Base-by-base conservation (phyloP, 2,888 invertebrate genomes). In the Pandemis heparana region DNA sequence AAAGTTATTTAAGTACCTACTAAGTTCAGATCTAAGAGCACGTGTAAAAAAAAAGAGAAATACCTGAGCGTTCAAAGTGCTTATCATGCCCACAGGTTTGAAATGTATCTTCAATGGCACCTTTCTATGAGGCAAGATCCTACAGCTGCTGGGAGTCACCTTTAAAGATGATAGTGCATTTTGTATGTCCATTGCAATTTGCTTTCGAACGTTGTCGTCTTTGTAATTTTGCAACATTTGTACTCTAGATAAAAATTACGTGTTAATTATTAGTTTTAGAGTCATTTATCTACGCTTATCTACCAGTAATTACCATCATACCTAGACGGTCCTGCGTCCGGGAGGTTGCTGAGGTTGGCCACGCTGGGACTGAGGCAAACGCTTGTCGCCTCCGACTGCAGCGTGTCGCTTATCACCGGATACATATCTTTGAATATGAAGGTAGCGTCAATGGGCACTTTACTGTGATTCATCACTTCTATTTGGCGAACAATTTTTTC, bases 391-490 rank as follows among this genome's bases (percentile, higher is more conserved):
- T 91, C 88, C 7, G 93, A 92, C 23, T 82, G 79, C 0, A 84
- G 83, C 1, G 83, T 85, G 53, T 91, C 92, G 68, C 89, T 89
- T 0, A 79, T 80, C 23, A 82, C 75, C 6, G 92, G 90, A 67
- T 95, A 91, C 82, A 92, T 92, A 32, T 95, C 92, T 75, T 90
- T 89, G 64, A 96, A 89, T 80, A 94, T 91, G 75, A 96, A 95
- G 64, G 82, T 86, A 0, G 95, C 92, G n/a, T 94, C 90, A n/a
- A 96, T 90, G 2, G 94, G 81, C 56, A 95, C 93, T 79, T 94
- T 91, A 72, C 95, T 95, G 72, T 95, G 92, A 79, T 96, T 96
- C 80, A 95, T 88, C n/a, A 96, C 95, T 75, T 94, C 92, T 67
- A 96, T 92, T 70, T 92, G 92, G 69, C 94, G 95, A 16, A 92